Percentiles rank a stretch among this genome's conserved stretches.
Evolutionary conservation across 2,113 vertebrate species (phyloP).

Genomic region (Hypomesus transpacificus): DNA sequence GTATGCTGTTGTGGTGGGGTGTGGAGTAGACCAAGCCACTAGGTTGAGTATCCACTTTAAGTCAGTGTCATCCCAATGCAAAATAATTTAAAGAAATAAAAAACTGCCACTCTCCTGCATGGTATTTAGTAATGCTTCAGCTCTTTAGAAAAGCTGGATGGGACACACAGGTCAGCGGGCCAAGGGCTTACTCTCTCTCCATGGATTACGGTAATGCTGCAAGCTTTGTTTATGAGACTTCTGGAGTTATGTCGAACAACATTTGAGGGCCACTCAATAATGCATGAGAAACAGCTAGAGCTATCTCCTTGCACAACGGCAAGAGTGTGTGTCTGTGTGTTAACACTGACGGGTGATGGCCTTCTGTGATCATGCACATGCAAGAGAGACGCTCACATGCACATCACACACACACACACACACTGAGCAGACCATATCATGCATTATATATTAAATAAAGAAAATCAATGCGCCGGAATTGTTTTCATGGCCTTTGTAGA

Average conservation of each 20-base stretch:
- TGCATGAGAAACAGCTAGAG: neutral
- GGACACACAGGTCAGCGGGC: neutral
- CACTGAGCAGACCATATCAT: neutral
- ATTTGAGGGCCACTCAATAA: constrained; percentile 11
- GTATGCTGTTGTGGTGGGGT: constrained; percentile 17
- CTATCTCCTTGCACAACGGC: too few species aligned
- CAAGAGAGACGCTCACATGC: neutral
- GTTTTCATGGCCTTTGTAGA: too few species aligned
- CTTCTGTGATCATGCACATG: neutral
- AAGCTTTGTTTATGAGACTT: neutral
- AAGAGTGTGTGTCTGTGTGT: neutral
- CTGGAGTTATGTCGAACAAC: constrained; percentile 1
- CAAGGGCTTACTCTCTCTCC: neutral
- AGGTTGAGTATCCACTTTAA: too few species aligned
- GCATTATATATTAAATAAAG: neutral
- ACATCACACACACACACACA: neutral
- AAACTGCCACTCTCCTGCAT: too few species aligned
- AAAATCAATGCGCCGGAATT: neutral
- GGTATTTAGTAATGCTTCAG: too few species aligned
- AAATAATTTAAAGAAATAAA: too few species aligned
- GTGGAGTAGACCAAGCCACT: neutral
- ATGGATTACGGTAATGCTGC: neutral
- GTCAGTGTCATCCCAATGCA: too few species aligned
- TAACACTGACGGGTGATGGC: too few species aligned
- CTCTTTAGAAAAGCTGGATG: too few species aligned